phyloP scores from a whole-genome alignment of 1,140 invertebrate genomes.

The Euborellia annulipes region DNA sequence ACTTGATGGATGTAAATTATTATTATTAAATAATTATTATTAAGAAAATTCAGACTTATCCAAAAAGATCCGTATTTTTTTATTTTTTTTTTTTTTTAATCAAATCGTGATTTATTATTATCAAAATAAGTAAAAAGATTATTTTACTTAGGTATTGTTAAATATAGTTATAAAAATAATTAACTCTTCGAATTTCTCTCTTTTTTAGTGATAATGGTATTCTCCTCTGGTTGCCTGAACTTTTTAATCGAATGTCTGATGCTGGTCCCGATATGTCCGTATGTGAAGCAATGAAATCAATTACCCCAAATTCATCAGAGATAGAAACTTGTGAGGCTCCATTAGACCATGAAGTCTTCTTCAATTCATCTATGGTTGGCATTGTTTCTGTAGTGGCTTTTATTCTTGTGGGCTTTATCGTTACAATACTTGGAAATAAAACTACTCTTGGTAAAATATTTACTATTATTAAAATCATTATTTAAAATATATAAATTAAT shows the following conservation, averaged over 20 bases:
- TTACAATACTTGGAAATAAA: slow-evolving; percentile 16
- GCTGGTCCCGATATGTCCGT: too few relatives aligned
- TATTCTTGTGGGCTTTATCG: slow-evolving; percentile 16
- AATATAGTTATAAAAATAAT: too few relatives aligned
- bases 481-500: too few relatives aligned
- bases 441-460: slow-evolving; percentile 17
- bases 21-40: too few relatives aligned
- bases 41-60: too few relatives aligned
- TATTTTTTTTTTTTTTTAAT: too few relatives aligned
- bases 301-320: neutral
- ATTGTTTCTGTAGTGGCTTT: slow-evolving; percentile 17
- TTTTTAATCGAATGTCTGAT: slow-evolving; percentile 18
- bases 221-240: slow-evolving; percentile 23
- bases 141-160: too few relatives aligned
- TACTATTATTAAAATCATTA: neutral
- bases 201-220: slow-evolving; percentile 20
- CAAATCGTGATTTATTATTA: too few relatives aligned
- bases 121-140: too few relatives aligned
- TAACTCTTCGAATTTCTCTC: neutral
- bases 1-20: too few relatives aligned
- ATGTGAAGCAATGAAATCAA: too few relatives aligned
- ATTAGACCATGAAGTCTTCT: slow-evolving; percentile 14
- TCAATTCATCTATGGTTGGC: slow-evolving; percentile 18
- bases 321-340: slow-evolving; percentile 3
- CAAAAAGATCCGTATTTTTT: too few relatives aligned